Evolutionary conservation across 53 echinoderm and acorn worm species (phyloP), one percentile per base, ranked within the genome.

Genomic region (Actinopyga echinites): DNA sequence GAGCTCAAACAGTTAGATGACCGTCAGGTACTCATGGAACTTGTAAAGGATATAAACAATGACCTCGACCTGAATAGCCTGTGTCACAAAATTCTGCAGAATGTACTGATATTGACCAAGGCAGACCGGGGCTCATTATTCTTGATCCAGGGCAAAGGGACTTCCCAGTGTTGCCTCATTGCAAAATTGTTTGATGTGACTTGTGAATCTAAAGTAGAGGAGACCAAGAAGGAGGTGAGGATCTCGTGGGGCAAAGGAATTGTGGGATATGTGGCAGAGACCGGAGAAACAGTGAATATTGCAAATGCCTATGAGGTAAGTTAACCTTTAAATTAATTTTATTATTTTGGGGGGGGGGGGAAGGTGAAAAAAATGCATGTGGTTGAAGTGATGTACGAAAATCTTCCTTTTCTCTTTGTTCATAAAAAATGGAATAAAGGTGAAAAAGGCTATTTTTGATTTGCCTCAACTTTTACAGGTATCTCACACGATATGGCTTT

Each of bases 251-350:
- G 93, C 26, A 96, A 96, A 56, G 96, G 96, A 34, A 96, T 96
- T 73, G 90, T 96, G 68, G 96, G 96, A 89, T 96, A 96, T 85
- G 96, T 96, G 32, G 96, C 96, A 44, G 91, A 96, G 69, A 96
- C 96, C 0, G 96, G 93, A 82, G 96, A 96, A 69, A 87, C 91
- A 25, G 96, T 96, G 66, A 96, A 96, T 87, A 96, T 96, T 79
- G 96, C 96, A 69, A 93, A 96, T 86, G 96, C 96, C 62, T 96
- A 96, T 85, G 96, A 96, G 93, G 96, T 96, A 92, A 75, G 87
- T 25, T 21, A 19, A 24, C 12, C 19, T 71, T 26, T 5, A 9
- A 1, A 8, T 25, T 25, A 11, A 29, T 9, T 24, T 0, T n/a
- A 8, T 61, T 62, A 11, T 29, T 30, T 1, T 5, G 5, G n/a